Conservation (phyloP, 2,888 invertebrate species). For the Catocala fraxini region DNA sequence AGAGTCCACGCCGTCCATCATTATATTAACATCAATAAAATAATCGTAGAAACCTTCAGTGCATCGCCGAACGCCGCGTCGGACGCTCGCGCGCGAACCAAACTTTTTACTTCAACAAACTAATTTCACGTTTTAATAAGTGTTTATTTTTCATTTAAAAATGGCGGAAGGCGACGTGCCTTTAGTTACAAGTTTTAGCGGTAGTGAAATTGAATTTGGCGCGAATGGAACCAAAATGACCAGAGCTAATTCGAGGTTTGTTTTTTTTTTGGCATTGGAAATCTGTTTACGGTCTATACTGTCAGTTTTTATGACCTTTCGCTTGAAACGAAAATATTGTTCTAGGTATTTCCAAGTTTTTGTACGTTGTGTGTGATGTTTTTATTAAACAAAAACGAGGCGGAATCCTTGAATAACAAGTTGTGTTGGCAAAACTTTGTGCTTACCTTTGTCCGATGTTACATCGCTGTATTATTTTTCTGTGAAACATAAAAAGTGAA, state of each 20-base stretch:
- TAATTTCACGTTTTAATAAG: conserved; percentile 59
- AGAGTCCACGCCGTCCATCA: conserved; percentile 74
- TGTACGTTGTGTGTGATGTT: conserved; percentile 8
- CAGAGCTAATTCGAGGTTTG: conserved; percentile 81
- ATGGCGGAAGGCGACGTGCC: conserved; percentile 84
- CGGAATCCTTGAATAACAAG: conserved; percentile 43
- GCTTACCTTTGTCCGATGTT: conserved; percentile 41
- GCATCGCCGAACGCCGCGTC: conserved; percentile 63
- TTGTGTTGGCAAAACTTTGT: conserved; percentile 42
- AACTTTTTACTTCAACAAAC: conserved; percentile 37
- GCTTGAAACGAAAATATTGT: conserved; percentile 10
- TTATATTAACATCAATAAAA: conserved; percentile 80
- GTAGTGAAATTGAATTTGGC: conserved; percentile 79
- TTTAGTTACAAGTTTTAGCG: conserved; percentile 78
- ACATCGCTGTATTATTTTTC: conserved; percentile 25
- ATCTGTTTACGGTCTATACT: conserved; percentile 19
- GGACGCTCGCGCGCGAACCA: conserved; percentile 48
- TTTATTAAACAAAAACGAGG: conserved; percentile 22
- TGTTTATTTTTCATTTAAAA: conserved; percentile 52
- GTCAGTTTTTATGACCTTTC: conserved; percentile 18
- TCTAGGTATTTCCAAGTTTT: conserved; percentile 14
- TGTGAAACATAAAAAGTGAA: too few species aligned
- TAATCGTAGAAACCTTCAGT: conserved; percentile 70
- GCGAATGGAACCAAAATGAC: conserved; percentile 77
- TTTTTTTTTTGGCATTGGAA: conserved; percentile 46